phyloP scores from a whole-genome alignment of 23 tunicate genomes.

The Pegea sp. region DNA sequence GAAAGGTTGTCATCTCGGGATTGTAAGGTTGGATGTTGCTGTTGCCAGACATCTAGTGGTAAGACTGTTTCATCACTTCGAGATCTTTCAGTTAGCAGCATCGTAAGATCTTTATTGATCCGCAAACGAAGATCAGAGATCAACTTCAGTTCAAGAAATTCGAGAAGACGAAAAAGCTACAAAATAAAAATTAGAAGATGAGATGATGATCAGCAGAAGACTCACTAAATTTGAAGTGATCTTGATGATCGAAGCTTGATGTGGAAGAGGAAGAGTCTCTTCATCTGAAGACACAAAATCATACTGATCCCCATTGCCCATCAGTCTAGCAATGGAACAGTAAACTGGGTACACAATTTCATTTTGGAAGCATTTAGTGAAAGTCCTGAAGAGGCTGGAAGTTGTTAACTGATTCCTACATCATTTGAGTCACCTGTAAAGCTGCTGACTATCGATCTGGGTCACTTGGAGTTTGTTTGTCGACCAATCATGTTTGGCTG shows the following conservation, averaged over 20 bases:
- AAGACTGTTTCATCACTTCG: constrained; percentile 83
- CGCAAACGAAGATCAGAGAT: constrained; percentile 44
- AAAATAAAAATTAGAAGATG: no score
- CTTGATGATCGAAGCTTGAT: constrained; percentile 17
- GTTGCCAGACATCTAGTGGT: constrained; percentile 77
- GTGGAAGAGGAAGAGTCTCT: constrained; percentile 32
- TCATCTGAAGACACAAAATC: constrained; percentile 31
- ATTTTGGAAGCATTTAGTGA: constrained; percentile 12
- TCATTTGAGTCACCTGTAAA: constrained; percentile 11
- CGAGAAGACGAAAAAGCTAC: no score
- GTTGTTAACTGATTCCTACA: constrained; percentile 1
- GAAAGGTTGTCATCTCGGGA: no score
- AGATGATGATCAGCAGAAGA: constrained; percentile 6
- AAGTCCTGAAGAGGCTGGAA: constrained; percentile 19
- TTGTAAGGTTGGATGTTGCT: constrained; percentile 8
- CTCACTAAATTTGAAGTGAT: not conserved
- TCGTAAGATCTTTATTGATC: constrained; percentile 24
- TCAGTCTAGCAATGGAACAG: constrained; percentile 31
- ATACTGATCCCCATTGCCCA: constrained; percentile 49
- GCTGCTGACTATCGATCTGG: constrained; percentile 12
- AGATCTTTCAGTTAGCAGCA: constrained; percentile 70
- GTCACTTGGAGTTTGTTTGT: constrained; percentile 28
- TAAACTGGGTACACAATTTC: constrained; percentile 42
- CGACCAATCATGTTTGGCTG: constrained; percentile 38
- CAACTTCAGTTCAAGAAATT: constrained; percentile 43